A percentile compares a stretch with the other conserved stretches of the same genome.
These are phyloP conservation scores for Zaprionus bogoriensis DNA, from an alignment of 2,888 invertebrate genomes.

Conservation along the genomic window DNA sequence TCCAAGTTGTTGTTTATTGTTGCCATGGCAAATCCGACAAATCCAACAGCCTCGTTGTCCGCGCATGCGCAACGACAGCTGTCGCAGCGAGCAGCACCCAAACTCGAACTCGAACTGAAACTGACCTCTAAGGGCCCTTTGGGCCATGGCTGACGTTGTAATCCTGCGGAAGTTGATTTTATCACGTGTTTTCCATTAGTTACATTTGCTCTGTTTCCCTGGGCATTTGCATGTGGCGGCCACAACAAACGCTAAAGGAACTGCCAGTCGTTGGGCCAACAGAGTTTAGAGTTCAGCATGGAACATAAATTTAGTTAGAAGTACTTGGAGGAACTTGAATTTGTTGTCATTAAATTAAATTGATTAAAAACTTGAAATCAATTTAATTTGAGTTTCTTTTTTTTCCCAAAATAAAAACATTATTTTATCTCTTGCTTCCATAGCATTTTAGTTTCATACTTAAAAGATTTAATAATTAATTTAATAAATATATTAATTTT, in stretches of 20 bases:
- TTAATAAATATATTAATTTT: no score
- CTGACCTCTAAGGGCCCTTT: slow-evolving; percentile 8
- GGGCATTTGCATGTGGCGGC: slow-evolving; percentile 26
- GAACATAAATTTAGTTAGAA: background rate
- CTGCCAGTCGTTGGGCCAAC: no score
- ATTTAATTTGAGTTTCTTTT: no score
- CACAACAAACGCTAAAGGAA: slow-evolving; percentile 29
- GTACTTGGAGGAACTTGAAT: no score
- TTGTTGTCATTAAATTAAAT: no score
- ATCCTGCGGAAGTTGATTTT: slow-evolving; percentile 72
- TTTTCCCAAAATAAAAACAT: no score
- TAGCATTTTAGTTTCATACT: no score
- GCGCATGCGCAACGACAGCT: slow-evolving; percentile 73
- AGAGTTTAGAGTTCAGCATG: slow-evolving; percentile 30
- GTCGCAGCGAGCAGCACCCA: slow-evolving; percentile 4
- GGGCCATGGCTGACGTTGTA: slow-evolving; percentile 55
- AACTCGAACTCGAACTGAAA: background rate
- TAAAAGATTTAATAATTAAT: no score
- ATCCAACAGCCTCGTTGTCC: slow-evolving; percentile 61
- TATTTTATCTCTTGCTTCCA: no score
- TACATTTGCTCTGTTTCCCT: slow-evolving; percentile 40
- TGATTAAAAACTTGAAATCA: no score
- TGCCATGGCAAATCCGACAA: slow-evolving; percentile 45
- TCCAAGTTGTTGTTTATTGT: slow-evolving; percentile 18
- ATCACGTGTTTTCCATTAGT: slow-evolving; percentile 71